These are phyloP conservation scores for Ifrita kowaldi DNA, from an alignment of 2,113 vertebrate species.

Conservation along the genomic window DNA sequence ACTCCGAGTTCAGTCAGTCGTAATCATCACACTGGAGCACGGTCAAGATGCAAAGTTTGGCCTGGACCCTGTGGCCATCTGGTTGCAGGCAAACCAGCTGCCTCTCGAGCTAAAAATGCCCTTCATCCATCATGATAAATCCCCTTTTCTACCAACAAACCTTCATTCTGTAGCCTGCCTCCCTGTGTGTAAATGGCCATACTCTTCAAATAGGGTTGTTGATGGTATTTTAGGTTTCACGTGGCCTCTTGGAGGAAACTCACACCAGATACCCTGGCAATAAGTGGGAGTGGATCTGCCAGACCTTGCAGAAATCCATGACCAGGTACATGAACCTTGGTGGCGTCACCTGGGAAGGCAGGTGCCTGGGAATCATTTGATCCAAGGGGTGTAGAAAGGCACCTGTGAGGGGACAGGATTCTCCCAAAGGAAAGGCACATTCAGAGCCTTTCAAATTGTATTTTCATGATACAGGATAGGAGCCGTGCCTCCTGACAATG, in stretches of 20 bases:
- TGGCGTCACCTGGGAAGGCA: neutral
- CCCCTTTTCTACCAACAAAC: slow-evolving; percentile 12
- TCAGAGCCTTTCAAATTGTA: neutral
- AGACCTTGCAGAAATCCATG: neutral
- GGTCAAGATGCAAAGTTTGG: slow-evolving; percentile 52
- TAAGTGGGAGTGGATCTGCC: neutral
- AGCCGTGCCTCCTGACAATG: neutral
- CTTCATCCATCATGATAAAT: slow-evolving; percentile 49
- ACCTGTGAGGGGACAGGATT: neutral
- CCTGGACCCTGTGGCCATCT: slow-evolving; percentile 57
- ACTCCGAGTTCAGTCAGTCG: neutral
- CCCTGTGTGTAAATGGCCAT: neutral
- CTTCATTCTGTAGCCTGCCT: slow-evolving; percentile 15
- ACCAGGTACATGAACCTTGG: neutral
- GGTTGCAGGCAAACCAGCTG: slow-evolving; percentile 55
- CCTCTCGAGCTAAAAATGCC: slow-evolving; percentile 24
- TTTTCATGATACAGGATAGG: neutral
- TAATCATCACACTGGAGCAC: slow-evolving; percentile 22
- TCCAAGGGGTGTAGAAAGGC: neutral
- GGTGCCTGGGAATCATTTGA: neutral
- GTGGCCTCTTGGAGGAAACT: neutral
- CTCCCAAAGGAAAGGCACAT: neutral
- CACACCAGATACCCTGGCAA: neutral
- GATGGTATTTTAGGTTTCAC: neutral
- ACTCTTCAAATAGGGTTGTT: neutral